These are phyloP conservation scores for Gadopsis bispinosus DNA, from an alignment of 2,797 vertebrate genomes.

Conservation along the genomic window DNA sequence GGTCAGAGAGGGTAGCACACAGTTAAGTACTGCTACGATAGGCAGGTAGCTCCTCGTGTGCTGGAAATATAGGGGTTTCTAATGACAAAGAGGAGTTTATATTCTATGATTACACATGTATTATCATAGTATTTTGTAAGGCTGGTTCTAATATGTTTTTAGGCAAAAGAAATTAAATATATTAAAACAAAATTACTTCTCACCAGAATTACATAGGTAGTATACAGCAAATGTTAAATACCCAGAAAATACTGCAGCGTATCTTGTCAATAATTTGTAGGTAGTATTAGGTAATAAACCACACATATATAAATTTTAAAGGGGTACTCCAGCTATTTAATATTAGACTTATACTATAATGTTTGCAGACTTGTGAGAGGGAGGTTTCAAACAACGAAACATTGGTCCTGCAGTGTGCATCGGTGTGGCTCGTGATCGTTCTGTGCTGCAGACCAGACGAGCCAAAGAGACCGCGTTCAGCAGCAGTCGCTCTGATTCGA, in stretches of 20 bases:
- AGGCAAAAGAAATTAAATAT: neutral
- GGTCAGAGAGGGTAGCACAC: slow-evolving; percentile 42
- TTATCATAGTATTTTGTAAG: too few relatives aligned
- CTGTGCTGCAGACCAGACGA: too few relatives aligned
- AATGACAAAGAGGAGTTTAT: neutral
- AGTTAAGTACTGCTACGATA: neutral
- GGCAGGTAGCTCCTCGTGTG: too few relatives aligned
- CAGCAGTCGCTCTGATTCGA: neutral
- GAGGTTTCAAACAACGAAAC: too few relatives aligned
- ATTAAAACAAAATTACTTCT: neutral
- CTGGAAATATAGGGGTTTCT: neutral
- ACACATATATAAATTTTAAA: neutral
- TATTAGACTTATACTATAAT: too few relatives aligned
- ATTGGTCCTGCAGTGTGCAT: too few relatives aligned
- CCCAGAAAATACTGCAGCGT: neutral
- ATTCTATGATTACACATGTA: neutral
- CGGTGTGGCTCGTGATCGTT: too few relatives aligned
- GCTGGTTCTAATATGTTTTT: neutral
- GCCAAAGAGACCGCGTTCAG: neutral
- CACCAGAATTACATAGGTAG: neutral
- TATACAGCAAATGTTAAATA: neutral
- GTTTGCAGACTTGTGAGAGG: too few relatives aligned
- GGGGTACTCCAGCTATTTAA: neutral
- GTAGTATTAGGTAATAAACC: neutral
- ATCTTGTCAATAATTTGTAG: neutral